phyloP scores from a whole-genome alignment of 2,797 vertebrate genomes.

The Tolypeutes matacus region DNA sequence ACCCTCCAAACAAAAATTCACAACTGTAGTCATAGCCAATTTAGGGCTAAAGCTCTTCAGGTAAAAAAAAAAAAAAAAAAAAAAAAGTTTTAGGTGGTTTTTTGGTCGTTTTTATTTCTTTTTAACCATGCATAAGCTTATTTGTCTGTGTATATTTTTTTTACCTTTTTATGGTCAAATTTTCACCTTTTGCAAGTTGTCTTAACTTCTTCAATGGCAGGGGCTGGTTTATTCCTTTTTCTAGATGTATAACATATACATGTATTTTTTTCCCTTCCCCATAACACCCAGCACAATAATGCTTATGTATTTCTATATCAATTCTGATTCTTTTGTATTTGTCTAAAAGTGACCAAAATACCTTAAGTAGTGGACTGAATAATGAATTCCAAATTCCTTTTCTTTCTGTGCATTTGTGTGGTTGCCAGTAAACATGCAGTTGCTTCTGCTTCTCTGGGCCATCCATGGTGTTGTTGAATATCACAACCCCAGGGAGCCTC shows the following conservation, averaged over 20 bases:
- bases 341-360: neutral
- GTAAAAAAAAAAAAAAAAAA: neutral
- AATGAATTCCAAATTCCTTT: conserved; percentile 33
- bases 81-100: neutral
- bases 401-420: neutral
- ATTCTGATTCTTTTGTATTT: neutral
- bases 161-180: conserved; percentile 26
- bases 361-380: neutral
- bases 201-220: neutral
- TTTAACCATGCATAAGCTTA: neutral
- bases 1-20: conserved; percentile 22
- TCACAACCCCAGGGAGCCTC: neutral
- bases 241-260: neutral
- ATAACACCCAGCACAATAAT: neutral
- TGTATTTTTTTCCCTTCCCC: neutral
- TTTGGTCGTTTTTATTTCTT: conserved; percentile 18
- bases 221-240: neutral
- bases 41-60: conserved; percentile 27
- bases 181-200: conserved; percentile 7
- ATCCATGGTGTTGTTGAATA: neutral
- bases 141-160: conserved; percentile 36
- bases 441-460: neutral
- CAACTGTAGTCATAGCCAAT: neutral
- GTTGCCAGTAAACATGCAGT: neutral
- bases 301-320: neutral